phyloP scores from a whole-genome alignment of 2,888 invertebrate species.

The Cantharis rustica region DNA sequence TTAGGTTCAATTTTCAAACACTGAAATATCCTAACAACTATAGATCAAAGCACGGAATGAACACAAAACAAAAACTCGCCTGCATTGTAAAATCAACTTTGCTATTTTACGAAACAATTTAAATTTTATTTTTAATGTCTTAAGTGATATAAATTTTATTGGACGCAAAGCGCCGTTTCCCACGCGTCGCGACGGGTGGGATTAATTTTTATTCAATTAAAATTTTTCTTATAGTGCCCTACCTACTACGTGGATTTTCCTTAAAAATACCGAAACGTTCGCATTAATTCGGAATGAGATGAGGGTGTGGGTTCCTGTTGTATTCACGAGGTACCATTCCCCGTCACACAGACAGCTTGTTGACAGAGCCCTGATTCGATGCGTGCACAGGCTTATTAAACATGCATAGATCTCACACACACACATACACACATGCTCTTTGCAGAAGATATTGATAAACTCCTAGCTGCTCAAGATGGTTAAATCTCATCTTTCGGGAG shows the following conservation, averaged over 20 bases:
- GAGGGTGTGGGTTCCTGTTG: conserved; percentile 9
- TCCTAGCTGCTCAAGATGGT: conserved; percentile 20
- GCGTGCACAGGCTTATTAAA: conserved; percentile 41
- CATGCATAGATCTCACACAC: conserved; percentile 38
- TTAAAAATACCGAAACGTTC: conserved; percentile 8
- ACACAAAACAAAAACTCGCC: conserved; percentile 21
- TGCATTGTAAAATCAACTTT: conserved; percentile 15
- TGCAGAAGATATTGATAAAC: conserved; percentile 17
- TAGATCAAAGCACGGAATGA: conserved; percentile 26
- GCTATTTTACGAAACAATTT: background rate
- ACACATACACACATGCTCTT: conserved; percentile 21
- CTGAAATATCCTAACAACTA: conserved; percentile 28
- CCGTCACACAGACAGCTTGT: conserved; percentile 33
- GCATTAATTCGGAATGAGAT: conserved; percentile 17
- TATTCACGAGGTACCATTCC: conserved; percentile 16
- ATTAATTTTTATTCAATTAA: background rate
- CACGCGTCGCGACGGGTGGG: background rate
- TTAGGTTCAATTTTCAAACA: conserved; percentile 42
- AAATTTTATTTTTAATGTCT: conserved; percentile 1
- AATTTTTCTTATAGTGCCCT: background rate
- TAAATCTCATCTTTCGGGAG: conserved; percentile 29
- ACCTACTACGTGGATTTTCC: background rate
- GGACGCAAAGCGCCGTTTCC: background rate
- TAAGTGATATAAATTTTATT: conserved; percentile 1
- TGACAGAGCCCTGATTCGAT: conserved; percentile 40